Evolutionary conservation across 2,113 vertebrate genomes (phyloP).

Genomic region (Paralichthys olivaceus): DNA sequence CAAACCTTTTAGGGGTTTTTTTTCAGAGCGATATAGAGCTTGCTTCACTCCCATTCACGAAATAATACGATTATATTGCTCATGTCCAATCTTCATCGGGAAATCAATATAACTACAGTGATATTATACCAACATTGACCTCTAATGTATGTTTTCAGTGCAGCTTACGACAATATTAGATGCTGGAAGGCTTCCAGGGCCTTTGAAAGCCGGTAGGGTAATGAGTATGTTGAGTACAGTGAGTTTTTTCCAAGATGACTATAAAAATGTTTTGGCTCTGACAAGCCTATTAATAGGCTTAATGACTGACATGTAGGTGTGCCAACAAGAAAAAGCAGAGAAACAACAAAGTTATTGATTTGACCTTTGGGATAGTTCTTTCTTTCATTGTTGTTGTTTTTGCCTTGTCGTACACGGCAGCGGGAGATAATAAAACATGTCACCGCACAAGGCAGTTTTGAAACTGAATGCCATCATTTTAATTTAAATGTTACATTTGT

Average conservation of each 20-base stretch:
- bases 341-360: constrained; percentile 67
- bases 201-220: background rate
- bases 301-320: constrained; percentile 66
- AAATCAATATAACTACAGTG: background rate
- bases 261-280: constrained; percentile 41
- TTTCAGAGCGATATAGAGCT: constrained; percentile 17
- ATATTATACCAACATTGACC: background rate
- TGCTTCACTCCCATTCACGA: constrained; percentile 18
- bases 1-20: constrained; percentile 30
- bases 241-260: constrained; percentile 12
- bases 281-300: constrained; percentile 64
- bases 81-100: constrained; percentile 9
- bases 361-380: constrained; percentile 69
- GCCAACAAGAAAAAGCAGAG: constrained; percentile 32
- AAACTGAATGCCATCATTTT: constrained; percentile 77
- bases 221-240: background rate
- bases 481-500: constrained; percentile 77
- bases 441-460: constrained; percentile 61
- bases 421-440: constrained; percentile 70
- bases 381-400: constrained; percentile 62
- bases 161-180: background rate
- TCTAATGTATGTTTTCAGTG: background rate
- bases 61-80: constrained; percentile 23
- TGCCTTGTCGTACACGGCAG: constrained; percentile 57
- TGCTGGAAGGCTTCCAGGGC: constrained; percentile 3